Base-by-base conservation (phyloP, 2,113 vertebrate species). In the Erythrocercus mccallii region DNA sequence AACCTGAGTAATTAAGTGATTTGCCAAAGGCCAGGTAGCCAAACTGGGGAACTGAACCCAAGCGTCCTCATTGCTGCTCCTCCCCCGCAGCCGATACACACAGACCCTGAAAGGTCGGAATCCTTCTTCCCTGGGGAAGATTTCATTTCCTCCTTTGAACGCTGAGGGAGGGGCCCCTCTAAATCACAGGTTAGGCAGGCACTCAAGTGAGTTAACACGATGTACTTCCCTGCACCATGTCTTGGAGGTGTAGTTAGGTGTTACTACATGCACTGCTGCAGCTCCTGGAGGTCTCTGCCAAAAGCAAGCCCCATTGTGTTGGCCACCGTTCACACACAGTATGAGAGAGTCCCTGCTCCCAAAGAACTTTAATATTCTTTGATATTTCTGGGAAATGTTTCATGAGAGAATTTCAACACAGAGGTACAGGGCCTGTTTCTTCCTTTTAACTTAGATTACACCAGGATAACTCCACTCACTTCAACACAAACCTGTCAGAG, bases 111-210 rank as follows among this genome's bases (percentile, higher is more conserved):
- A 85, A 91, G 91, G 84, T 90, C 9, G 24, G 86, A 61, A 92
- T 91, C 28, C 44, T 95, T 81, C 92, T 95, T 96, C 91, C 95
- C 93, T 94, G 92, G 94, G 95, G 93, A 94, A 97, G 84, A 70
- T 95, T 95, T 90, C 74, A 70, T 95, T 92, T 95, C 96, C 94
- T 96, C 38, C 94, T 96, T 93, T 96, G 94, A 97, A 92, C 22
- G 0, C 74, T 5, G 87, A 95, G 95, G 95, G 94, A 95, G 93
- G 93, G 92, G 95, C 90, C 76, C 81, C 64, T 95, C 74, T 94
- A 97, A 96, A 95, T 97, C 93, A 96, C 90, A 95, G 95, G 78
- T 95, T 95, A 95, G 94, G 78, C 91, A 91, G 81, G 91, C 87
- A 77, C 78, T 97, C 78, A 66, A 47, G 10, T 21, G 66, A 61